Evolutionary conservation across 1,140 invertebrate species (phyloP).

Genomic region (Anthonomus grandis): DNA sequence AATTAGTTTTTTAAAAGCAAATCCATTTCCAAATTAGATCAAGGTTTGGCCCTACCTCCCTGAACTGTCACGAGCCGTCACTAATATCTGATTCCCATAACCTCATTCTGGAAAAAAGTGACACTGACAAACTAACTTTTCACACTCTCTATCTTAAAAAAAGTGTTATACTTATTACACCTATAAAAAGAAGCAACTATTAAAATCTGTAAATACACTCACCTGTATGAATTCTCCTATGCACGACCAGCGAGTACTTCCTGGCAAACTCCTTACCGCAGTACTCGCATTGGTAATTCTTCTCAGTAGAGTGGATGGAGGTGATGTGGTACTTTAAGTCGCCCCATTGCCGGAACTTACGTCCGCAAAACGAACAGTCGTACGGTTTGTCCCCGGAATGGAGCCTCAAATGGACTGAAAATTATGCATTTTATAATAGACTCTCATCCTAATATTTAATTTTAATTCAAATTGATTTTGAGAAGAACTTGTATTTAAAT

Average conservation of each 20-base stretch:
- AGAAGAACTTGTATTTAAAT: too few species aligned
- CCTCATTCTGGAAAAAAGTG: too few species aligned
- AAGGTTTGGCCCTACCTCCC: too few species aligned
- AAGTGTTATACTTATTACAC: not conserved
- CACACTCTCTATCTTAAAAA: not conserved
- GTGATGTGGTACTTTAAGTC: slow-evolving; percentile 87
- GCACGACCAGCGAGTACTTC: slow-evolving; percentile 89
- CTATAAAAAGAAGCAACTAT: too few species aligned
- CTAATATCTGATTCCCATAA: too few species aligned
- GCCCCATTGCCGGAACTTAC: slow-evolving; percentile 80
- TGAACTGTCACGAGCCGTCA: too few species aligned
- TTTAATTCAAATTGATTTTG: not conserved
- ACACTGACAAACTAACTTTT: too few species aligned
- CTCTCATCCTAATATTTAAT: slow-evolving; percentile 3
- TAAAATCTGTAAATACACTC: too few species aligned
- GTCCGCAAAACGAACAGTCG: slow-evolving; percentile 73
- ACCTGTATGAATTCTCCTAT: slow-evolving; percentile 82
- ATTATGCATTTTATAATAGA: slow-evolving; percentile 7
- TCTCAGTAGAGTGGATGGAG: slow-evolving; percentile 75
- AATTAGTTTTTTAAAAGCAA: too few species aligned
- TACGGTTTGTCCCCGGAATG: slow-evolving; percentile 74
- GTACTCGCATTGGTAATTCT: slow-evolving; percentile 86
- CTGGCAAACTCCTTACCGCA: slow-evolving; percentile 90
- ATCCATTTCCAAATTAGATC: too few species aligned
- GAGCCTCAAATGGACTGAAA: slow-evolving; percentile 45